Base-by-base conservation (phyloP, 2,797 vertebrate species). In the Acanthornis magna region DNA sequence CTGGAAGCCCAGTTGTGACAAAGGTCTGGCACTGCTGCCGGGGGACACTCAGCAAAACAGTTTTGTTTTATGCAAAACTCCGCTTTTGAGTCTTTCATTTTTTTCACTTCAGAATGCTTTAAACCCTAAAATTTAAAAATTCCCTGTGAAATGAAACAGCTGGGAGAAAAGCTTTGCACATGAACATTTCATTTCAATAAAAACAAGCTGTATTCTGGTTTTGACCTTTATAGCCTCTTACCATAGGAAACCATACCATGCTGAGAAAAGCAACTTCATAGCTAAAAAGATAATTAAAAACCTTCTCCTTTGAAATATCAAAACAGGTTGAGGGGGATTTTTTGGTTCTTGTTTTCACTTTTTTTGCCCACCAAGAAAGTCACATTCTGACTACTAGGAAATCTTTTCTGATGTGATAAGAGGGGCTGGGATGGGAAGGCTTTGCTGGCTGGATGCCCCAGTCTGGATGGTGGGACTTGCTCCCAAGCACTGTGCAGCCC, bases 401-500 rank as follows among this genome's bases (percentile, higher is more conserved):
- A 32, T 50, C 12, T 62, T 36, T 43, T 32, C 58, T 51, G 67
- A 20, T 40, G 36, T 26, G 30, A 6, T 50, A 15, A 23, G 38
- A 17, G 1, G 3, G 43, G 48, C 71, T 71, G 68, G 36, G 38
- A 23, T 12, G 2, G 1, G n/a, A 32, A 54, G 34, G 72, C 19
- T 45, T 29, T 26, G 62, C 66, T 43, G 68, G 29, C 67, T 73
- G 43, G 34, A 7, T 58, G 45, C 29, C 29, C 48, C 1, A 0
- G 71, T 7, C 57, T 48, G 6, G 1, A 13, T 1, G 2, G 32
- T 32, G 57, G 61, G 65, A 58, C 29, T 17, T 17, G n/a, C n/a
- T 85, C 26, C 38, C 32, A 8, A 0, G 1, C 0, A 1, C n/a
- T 0, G 0, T 14, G 32, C 58, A 7, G 3, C 65, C 17, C 54